Evolutionary conservation across 2,797 vertebrate genomes (phyloP).

Genomic region (Bovichtus diacanthus): DNA sequence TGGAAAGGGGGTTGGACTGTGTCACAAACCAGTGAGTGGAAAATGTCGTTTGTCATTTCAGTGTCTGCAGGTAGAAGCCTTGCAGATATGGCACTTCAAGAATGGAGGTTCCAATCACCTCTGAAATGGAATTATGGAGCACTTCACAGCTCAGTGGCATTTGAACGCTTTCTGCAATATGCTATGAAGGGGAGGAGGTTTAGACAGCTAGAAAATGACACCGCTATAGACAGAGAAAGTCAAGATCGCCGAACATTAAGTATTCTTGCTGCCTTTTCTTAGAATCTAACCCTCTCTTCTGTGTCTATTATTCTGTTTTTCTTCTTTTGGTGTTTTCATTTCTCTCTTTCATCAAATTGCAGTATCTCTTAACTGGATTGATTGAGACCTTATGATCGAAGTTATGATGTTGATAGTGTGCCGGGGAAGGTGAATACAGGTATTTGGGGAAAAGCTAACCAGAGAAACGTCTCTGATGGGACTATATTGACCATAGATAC

Average conservation of each 20-base stretch:
- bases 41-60: constrained; percentile 73
- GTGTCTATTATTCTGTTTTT: background rate
- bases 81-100: constrained; percentile 66
- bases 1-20: constrained; percentile 29
- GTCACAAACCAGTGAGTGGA: constrained; percentile 67
- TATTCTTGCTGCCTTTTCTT: constrained; percentile 18
- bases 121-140: constrained; percentile 79
- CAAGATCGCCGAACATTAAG: constrained; percentile 35
- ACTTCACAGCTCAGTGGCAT: constrained; percentile 78
- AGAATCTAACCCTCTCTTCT: background rate
- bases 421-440: constrained; percentile 8
- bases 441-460: background rate
- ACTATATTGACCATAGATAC: too few species aligned
- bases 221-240: constrained; percentile 27
- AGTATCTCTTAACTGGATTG: constrained; percentile 11
- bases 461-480: background rate
- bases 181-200: constrained; percentile 43
- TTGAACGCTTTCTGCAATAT: constrained; percentile 60
- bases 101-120: constrained; percentile 72
- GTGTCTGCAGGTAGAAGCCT: constrained; percentile 70
- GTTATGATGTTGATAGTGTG: constrained; percentile 8
- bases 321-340: background rate
- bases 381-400: constrained; percentile 26
- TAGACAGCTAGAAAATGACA: constrained; percentile 62
- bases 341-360: constrained; percentile 23